A percentile compares a stretch with the other conserved stretches of the same genome.
Evolutionary conservation across 2,797 vertebrate genomes (phyloP).

Genomic region (Enteromius radiatus): DNA sequence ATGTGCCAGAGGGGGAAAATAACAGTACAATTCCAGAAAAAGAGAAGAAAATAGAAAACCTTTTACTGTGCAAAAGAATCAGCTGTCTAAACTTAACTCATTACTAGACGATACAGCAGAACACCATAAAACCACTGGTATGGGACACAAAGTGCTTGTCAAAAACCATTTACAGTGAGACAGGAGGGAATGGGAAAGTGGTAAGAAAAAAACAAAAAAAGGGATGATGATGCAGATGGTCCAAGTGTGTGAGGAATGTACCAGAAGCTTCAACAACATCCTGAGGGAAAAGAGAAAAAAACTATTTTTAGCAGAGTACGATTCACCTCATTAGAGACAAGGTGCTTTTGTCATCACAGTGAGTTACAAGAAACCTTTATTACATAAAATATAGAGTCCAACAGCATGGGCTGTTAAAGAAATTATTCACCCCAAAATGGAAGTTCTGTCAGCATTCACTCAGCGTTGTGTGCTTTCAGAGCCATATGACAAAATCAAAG

Average conservation of each 20-base stretch:
- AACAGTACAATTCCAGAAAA: slow-evolving; percentile 10
- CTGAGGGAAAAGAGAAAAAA: slow-evolving; percentile 59
- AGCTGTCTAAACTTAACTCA: slow-evolving; percentile 45
- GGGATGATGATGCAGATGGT: slow-evolving; percentile 49
- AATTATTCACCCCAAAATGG: slow-evolving; percentile 20
- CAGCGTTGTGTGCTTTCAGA: background rate
- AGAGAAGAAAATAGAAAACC: slow-evolving; percentile 19
- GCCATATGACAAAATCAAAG: background rate
- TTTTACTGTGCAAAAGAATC: slow-evolving; percentile 32
- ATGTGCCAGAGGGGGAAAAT: background rate
- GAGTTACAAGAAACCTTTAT: slow-evolving; percentile 41
- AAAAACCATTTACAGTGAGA: slow-evolving; percentile 33
- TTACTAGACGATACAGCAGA: slow-evolving; percentile 49
- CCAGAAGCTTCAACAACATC: slow-evolving; percentile 67
- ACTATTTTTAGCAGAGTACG: slow-evolving; percentile 65
- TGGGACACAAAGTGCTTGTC: slow-evolving; percentile 62
- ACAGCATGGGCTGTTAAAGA: background rate
- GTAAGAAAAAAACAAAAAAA: slow-evolving; percentile 42
- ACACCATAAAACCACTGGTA: slow-evolving; percentile 55
- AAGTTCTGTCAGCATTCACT: slow-evolving; percentile 12
- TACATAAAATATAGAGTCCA: slow-evolving; percentile 23
- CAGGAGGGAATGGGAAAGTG: slow-evolving; percentile 34
- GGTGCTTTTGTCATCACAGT: slow-evolving; percentile 57
- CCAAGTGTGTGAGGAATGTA: slow-evolving; percentile 69
- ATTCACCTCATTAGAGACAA: slow-evolving; percentile 60